Conservation (phyloP, 2,888 invertebrate species). For the Dryobotodes eremita region DNA sequence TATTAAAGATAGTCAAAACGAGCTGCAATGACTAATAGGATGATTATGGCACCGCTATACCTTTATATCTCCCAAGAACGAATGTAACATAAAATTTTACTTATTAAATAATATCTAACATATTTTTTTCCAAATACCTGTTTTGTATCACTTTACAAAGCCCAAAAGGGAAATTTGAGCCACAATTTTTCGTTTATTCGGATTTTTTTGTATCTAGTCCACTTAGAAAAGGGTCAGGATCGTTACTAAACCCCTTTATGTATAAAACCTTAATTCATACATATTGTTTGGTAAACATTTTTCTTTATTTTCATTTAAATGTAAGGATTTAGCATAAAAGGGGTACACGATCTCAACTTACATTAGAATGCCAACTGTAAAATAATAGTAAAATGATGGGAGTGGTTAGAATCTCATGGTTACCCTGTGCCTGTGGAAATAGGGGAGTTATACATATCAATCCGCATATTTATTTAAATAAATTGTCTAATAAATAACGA, state of each 20-base stretch:
- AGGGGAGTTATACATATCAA: not conserved
- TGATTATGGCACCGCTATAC: too few relatives aligned
- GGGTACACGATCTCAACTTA: not conserved
- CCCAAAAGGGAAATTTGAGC: slow-evolving; percentile 18
- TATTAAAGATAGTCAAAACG: not conserved
- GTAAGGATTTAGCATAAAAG: slow-evolving; percentile 3
- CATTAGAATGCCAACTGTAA: not conserved
- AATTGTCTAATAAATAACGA: slow-evolving; percentile 74
- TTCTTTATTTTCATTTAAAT: slow-evolving; percentile 26
- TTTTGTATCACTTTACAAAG: slow-evolving; percentile 37
- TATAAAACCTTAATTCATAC: slow-evolving; percentile 40
- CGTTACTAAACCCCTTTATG: slow-evolving; percentile 46
- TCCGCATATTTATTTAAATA: slow-evolving; percentile 73
- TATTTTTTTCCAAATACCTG: slow-evolving; percentile 14
- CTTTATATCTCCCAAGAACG: not conserved
- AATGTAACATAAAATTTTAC: not conserved
- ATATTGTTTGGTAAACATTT: slow-evolving; percentile 45
- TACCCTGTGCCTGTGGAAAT: not conserved
- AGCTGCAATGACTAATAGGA: not conserved
- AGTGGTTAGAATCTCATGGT: not conserved
- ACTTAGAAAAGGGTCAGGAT: slow-evolving; percentile 49
- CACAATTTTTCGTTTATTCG: slow-evolving; percentile 20
- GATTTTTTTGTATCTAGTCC: slow-evolving; percentile 40
- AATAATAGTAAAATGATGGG: not conserved
- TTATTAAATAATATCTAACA: not conserved